These are phyloP conservation scores for Pseudoips prasinana DNA, from an alignment of 2,888 invertebrate genomes.

Conservation along the genomic window DNA sequence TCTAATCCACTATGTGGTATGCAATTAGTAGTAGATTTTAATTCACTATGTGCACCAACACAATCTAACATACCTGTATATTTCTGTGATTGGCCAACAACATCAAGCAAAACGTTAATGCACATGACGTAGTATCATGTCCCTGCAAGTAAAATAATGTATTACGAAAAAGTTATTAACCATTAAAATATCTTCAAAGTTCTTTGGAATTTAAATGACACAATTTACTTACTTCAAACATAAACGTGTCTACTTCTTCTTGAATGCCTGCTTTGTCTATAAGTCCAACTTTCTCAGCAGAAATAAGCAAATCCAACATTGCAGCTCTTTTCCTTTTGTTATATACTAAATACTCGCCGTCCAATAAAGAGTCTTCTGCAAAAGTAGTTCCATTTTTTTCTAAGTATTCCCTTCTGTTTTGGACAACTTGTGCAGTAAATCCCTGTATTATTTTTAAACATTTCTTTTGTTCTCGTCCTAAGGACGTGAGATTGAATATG, in stretches of 20 bases:
- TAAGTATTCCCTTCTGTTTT: constrained; percentile 49
- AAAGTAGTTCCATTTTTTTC: constrained; percentile 20
- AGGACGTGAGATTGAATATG: constrained; percentile 76
- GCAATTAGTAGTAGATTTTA: too few relatives aligned
- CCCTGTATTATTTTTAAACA: constrained; percentile 53
- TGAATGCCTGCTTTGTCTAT: constrained; percentile 75
- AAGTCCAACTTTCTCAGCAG: too few relatives aligned
- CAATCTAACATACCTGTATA: constrained; percentile 47
- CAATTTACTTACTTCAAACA: constrained; percentile 80
- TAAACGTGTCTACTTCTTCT: constrained; percentile 85
- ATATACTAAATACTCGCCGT: constrained; percentile 61
- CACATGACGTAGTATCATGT: constrained; percentile 68
- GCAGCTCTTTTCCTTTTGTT: constrained; percentile 73
- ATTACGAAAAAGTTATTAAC: too few relatives aligned
- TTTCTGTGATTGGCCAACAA: constrained; percentile 66
- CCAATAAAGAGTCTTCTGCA: constrained; percentile 39
- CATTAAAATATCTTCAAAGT: too few relatives aligned
- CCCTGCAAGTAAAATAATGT: constrained; percentile 59
- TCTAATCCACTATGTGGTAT: too few relatives aligned
- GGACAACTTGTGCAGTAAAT: constrained; percentile 61
- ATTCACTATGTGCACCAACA: too few relatives aligned
- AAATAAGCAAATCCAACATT: constrained; percentile 77
- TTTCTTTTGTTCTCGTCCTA: constrained; percentile 70
- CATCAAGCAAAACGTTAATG: constrained; percentile 50
- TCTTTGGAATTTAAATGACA: too few relatives aligned